These are phyloP conservation scores for Crocallis elinguaria DNA, from an alignment of 2,888 invertebrate genomes.

Conservation along the genomic window DNA sequence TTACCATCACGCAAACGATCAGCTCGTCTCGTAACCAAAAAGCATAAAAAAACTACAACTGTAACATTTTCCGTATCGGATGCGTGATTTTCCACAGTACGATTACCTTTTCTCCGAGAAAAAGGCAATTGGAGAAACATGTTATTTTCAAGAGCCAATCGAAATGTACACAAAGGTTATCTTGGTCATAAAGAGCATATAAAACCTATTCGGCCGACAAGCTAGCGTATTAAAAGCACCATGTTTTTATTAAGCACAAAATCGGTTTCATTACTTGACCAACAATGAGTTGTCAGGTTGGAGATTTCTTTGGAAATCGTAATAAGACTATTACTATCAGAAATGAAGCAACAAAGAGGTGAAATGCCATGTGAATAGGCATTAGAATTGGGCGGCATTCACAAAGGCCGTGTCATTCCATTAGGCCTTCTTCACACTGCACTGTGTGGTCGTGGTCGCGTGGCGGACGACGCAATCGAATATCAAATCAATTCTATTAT, in stretches of 20 bases:
- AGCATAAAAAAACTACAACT: not conserved
- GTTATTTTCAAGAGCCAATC: constrained; percentile 30
- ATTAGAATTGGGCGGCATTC: constrained; percentile 83
- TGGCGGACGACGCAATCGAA: constrained; percentile 70
- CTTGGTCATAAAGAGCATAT: constrained; percentile 47
- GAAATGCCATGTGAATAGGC: constrained; percentile 84
- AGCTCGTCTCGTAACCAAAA: too few relatives aligned
- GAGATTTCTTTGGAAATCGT: constrained; percentile 73
- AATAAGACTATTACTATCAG: constrained; percentile 83
- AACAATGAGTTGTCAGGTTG: constrained; percentile 59
- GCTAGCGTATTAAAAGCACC: constrained; percentile 46
- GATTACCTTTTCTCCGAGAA: constrained; percentile 6
- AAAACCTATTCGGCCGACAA: constrained; percentile 56
- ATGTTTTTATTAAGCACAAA: constrained; percentile 44
- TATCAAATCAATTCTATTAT: constrained; percentile 80
- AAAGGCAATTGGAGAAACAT: constrained; percentile 27
- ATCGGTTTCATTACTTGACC: constrained; percentile 43
- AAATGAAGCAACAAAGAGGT: constrained; percentile 83
- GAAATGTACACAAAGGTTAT: constrained; percentile 44
- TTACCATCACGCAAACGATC: too few relatives aligned
- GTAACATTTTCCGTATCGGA: not conserved
- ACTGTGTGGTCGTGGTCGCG: constrained; percentile 81
- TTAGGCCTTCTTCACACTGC: constrained; percentile 80
- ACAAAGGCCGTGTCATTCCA: constrained; percentile 84
- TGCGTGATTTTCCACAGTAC: not conserved